These are phyloP conservation scores for Herpetotheres cachinnans DNA, from an alignment of 2,113 vertebrate species.

Conservation along the genomic window DNA sequence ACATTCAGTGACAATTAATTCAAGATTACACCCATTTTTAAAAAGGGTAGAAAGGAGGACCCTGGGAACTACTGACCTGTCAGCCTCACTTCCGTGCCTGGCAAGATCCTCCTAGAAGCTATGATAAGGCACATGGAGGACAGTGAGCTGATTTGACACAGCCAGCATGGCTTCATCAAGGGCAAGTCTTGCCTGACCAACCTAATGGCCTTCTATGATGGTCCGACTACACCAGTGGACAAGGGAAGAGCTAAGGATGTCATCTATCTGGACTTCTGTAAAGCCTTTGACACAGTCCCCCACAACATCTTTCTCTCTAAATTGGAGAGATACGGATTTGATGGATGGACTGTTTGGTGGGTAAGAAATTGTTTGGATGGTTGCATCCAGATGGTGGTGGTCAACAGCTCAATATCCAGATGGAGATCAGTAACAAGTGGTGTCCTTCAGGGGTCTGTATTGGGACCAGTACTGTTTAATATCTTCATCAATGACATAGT, in stretches of 20 bases:
- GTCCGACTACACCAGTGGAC: not conserved
- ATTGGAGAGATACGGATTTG: not conserved
- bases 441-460: not conserved
- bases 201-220: not conserved
- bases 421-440: not conserved
- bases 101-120: not conserved
- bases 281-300: not conserved
- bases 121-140: not conserved
- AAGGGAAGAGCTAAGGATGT: not conserved
- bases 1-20: not conserved
- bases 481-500: not conserved
- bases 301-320: not conserved
- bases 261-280: not conserved
- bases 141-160: rapidly evolving
- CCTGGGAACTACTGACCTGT: not conserved
- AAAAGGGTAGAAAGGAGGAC: not conserved
- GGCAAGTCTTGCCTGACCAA: not conserved
- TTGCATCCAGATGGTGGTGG: not conserved
- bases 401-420: not conserved
- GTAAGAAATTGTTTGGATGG: not conserved
- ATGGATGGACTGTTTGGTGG: not conserved
- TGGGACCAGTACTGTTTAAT: not conserved
- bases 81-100: not conserved
- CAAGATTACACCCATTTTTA: not conserved
- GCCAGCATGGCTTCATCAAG: not conserved